Evolutionary conservation across 2,888 invertebrate genomes (phyloP).

Genomic region (Drosophila barbarae): DNA sequence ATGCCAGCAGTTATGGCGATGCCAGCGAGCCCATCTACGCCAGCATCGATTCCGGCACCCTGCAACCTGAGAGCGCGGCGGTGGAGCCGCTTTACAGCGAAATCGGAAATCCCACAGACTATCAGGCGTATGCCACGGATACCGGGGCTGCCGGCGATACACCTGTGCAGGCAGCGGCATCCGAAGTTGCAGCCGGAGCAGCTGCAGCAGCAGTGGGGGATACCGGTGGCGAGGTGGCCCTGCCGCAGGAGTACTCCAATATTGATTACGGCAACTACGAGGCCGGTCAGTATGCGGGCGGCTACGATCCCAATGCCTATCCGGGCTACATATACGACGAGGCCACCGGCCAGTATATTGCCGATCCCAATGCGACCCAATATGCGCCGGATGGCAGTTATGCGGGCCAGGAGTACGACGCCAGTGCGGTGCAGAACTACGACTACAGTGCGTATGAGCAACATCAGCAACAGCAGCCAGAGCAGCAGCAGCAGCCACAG

Average conservation of each 20-base stretch:
- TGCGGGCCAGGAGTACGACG: slow-evolving; percentile 64
- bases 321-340: slow-evolving; percentile 78
- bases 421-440: slow-evolving; percentile 43
- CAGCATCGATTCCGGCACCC: slow-evolving; percentile 55
- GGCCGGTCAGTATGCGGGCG: slow-evolving; percentile 65
- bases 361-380: slow-evolving; percentile 71
- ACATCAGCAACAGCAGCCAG: slow-evolving; percentile 30
- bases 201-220: background rate
- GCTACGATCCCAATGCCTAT: slow-evolving; percentile 76
- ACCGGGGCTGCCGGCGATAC: slow-evolving; percentile 31
- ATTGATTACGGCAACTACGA: slow-evolving; percentile 77
- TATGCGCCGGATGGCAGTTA: slow-evolving; percentile 61
- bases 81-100: slow-evolving; percentile 64
- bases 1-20: slow-evolving; percentile 47
- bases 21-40: slow-evolving; percentile 58
- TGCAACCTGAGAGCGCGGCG: slow-evolving; percentile 30
- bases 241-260: slow-evolving; percentile 67
- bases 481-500: slow-evolving; percentile 32
- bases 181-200: slow-evolving; percentile 22
- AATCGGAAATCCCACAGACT: slow-evolving; percentile 62
- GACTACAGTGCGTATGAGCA: slow-evolving; percentile 60
- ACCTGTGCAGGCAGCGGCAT: slow-evolving; percentile 9
- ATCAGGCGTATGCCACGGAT: slow-evolving; percentile 59
- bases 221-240: slow-evolving; percentile 16
- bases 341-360: slow-evolving; percentile 74